These are phyloP conservation scores for Anseranas semipalmata DNA, from an alignment of 2,113 vertebrate species.

Conservation along the genomic window DNA sequence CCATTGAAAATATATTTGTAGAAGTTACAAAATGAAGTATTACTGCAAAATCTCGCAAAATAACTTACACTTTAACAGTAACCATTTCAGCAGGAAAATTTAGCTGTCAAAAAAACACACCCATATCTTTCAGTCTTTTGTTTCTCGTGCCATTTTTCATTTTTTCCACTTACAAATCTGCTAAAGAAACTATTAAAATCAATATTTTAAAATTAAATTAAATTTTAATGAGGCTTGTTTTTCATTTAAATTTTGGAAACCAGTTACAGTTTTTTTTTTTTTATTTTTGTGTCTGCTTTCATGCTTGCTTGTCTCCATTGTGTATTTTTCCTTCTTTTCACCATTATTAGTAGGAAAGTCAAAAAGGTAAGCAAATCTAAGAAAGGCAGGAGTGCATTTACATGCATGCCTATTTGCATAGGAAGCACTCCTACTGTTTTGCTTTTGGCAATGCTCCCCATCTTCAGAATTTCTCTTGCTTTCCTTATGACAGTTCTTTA, in stretches of 20 bases:
- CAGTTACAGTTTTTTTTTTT: neutral
- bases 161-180: neutral
- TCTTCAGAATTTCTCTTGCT: neutral
- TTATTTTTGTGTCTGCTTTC: neutral
- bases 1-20: neutral
- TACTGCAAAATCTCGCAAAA: neutral
- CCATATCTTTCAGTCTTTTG: neutral
- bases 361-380: neutral
- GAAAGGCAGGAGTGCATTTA: neutral
- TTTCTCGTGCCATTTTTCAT: neutral
- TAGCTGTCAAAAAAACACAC: neutral
- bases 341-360: neutral
- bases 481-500: neutral
- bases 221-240: neutral
- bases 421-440: neutral
- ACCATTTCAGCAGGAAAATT: neutral
- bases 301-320: neutral
- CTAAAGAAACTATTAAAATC: neutral
- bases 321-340: neutral
- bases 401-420: rapidly evolving
- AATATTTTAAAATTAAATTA: neutral
- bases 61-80: neutral
- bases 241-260: neutral
- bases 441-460: neutral
- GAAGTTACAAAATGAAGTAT: neutral